Percentiles rank a stretch among this genome's conserved stretches.
Conservation (phyloP, 2,113 vertebrate genomes). For the Oreochromis niloticus region DNA sequence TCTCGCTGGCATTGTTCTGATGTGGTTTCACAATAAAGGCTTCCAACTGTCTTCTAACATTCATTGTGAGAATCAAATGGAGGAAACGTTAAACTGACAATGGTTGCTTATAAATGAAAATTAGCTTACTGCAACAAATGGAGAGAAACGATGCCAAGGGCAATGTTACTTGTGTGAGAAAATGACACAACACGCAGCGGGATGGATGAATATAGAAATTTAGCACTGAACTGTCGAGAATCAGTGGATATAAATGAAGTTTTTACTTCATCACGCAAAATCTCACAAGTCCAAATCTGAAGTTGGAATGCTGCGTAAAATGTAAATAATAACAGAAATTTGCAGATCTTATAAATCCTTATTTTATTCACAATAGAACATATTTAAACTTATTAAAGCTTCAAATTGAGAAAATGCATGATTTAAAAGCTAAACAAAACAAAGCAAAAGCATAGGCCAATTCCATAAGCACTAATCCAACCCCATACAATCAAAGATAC, state of each 20-base stretch:
- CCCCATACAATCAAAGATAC: not conserved
- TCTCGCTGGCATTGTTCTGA: not conserved
- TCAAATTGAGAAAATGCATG: not conserved
- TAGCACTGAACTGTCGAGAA: not conserved
- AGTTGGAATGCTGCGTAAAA: not conserved
- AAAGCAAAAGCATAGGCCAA: not conserved
- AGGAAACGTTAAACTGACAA: not conserved
- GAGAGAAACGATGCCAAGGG: constrained; percentile 1
- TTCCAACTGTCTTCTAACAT: not conserved
- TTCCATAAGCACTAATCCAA: not conserved
- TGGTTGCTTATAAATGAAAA: not conserved
- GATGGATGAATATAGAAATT: not conserved
- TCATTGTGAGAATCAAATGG: not conserved
- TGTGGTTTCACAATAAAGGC: constrained; percentile 4
- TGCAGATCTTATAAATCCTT: not conserved
- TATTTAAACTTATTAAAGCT: not conserved
- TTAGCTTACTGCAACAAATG: not conserved
- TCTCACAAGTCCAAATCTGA: not conserved
- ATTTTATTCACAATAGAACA: not conserved
- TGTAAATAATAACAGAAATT: not conserved
- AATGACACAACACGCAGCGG: not conserved
- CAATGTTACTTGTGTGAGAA: not conserved
- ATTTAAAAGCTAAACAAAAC: not conserved
- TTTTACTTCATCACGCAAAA: not conserved
- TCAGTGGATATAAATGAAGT: not conserved